Percentiles rank a stretch among this genome's conserved stretches.
phyloP scores from a whole-genome alignment of 2,797 vertebrate species.

The Botia almorhae region DNA sequence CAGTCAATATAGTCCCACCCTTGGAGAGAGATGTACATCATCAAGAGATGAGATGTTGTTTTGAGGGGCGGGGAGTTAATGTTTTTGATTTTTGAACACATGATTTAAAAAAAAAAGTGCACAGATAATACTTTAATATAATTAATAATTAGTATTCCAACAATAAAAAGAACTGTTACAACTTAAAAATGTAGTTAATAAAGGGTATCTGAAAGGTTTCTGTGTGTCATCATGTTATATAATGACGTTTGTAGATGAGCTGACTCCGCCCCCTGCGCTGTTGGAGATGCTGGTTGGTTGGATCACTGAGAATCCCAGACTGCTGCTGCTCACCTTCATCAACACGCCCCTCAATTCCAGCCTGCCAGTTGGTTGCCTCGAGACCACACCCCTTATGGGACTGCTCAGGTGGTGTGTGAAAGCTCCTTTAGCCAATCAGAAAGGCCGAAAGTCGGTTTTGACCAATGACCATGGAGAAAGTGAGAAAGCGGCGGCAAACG shows the following conservation, averaged over 20 bases:
- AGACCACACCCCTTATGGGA: slow-evolving; percentile 90
- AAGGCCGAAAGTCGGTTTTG: slow-evolving; percentile 77
- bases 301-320: slow-evolving; percentile 91
- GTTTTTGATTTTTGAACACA: too few relatives aligned
- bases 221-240: neutral
- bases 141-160: too few relatives aligned
- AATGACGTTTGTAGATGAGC: slow-evolving; percentile 80
- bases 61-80: too few relatives aligned
- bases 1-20: too few relatives aligned
- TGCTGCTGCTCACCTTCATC: slow-evolving; percentile 92
- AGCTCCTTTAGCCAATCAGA: slow-evolving; percentile 86
- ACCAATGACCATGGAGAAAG: slow-evolving; percentile 74
- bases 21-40: too few relatives aligned
- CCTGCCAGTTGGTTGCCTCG: slow-evolving; percentile 88
- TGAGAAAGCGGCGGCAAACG: slow-evolving; percentile 66
- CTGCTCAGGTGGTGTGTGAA: slow-evolving; percentile 94
- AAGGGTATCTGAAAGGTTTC: too few relatives aligned
- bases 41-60: too few relatives aligned
- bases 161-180: too few relatives aligned
- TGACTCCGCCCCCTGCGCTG: slow-evolving; percentile 90
- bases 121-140: too few relatives aligned
- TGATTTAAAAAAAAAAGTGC: too few relatives aligned
- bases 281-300: slow-evolving; percentile 93
- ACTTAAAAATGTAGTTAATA: too few relatives aligned
- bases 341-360: slow-evolving; percentile 89